Base-by-base conservation (phyloP, 2,113 vertebrate genomes). In the Corvus cornix region DNA sequence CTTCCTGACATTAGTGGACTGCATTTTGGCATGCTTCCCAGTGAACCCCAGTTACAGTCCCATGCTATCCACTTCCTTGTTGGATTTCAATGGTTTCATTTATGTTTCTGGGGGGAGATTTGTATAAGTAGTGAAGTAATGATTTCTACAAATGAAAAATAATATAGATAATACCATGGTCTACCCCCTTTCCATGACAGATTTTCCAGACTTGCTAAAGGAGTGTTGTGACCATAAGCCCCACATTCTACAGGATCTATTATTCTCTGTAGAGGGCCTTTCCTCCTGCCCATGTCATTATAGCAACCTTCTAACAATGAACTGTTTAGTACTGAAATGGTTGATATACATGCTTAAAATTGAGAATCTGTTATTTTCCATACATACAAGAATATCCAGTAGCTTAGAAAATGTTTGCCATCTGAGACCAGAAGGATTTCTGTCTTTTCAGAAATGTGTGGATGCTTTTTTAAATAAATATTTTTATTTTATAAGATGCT, bases 211-310 rank as follows among this genome's bases (percentile, higher is more conserved):
- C 2, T 1, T 56, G 9, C 8, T 79, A 10, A 56, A 87, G 26
- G 7, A 81, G 5, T 27, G 2, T 33, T 77, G 28, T 62, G 39
- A 84, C 43, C 14, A 27, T 0, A 2, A 49, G 20, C 26, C 9
- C 6, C 20, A 30, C 5, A 11, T 66, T 41, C 1, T 1, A 15
- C 9, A 87, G 23, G 7, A 44, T 30, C 12, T 1, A 0, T 58
- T 56, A 31, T 9, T 53, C 6, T 15, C 15, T 9, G 2, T 9
- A 41, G 35, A 48, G 8, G 28, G 7, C 13, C 52, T 41, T 83
- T n/a, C 15, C 10, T 86, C 37, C 43, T 90, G 26, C 26, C 11
- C 18, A 21, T 53, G 33, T 37, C 43, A 30, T 59, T 84, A 33
- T 4, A 80, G 5, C 28, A 53, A 39, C n/a, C 8, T 72, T 79